phyloP scores from a whole-genome alignment of 2,113 vertebrate species.

The Struthidea cinerea region DNA sequence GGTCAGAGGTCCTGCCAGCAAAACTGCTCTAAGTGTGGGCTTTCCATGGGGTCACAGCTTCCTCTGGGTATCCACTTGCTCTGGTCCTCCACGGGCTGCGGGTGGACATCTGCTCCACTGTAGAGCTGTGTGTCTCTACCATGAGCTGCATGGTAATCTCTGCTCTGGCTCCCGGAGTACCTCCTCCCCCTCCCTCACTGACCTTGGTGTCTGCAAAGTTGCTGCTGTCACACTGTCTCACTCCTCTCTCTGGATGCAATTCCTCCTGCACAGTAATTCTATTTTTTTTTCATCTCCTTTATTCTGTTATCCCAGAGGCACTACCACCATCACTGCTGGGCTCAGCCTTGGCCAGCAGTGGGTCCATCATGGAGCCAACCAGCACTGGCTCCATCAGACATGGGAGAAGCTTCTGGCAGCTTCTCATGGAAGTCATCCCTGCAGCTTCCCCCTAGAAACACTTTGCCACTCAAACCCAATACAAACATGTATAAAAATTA shows the following conservation, averaged over 20 bases:
- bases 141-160: too few species aligned
- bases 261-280: not conserved
- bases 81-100: not conserved
- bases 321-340: too few species aligned
- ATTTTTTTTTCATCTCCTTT: not conserved
- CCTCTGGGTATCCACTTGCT: not conserved
- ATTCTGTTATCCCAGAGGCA: not conserved
- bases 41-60: not conserved
- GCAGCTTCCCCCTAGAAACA: not conserved
- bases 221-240: not conserved
- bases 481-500: not conserved
- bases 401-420: not conserved
- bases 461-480: not conserved
- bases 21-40: not conserved
- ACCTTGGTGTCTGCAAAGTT: not conserved
- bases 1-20: not conserved
- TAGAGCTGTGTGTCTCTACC: not conserved
- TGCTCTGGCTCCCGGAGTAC: not conserved
- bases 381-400: not conserved
- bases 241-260: not conserved
- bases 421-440: not conserved
- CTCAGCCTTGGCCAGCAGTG: not conserved
- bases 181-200: not conserved
- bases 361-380: not conserved
- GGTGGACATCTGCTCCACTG: fast-evolving